These are phyloP conservation scores for Cheilosia vernalis DNA, from an alignment of 2,888 invertebrate genomes.

Conservation along the genomic window DNA sequence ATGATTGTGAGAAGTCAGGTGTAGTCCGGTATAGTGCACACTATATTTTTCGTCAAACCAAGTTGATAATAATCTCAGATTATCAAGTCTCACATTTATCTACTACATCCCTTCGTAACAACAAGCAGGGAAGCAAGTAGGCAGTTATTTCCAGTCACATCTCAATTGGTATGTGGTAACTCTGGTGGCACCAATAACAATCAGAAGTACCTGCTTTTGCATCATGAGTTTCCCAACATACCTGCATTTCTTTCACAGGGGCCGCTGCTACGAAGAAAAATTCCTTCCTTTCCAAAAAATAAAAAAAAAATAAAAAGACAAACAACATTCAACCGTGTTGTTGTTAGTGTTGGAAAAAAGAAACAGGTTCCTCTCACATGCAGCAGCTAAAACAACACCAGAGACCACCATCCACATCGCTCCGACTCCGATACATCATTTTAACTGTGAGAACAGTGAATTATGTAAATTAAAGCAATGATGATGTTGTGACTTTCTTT, in stretches of 20 bases:
- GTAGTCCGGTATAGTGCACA: too few species aligned
- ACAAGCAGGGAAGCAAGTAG: neutral
- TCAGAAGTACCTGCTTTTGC: constrained; percentile 67
- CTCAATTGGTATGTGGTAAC: constrained; percentile 44
- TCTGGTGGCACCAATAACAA: constrained; percentile 43
- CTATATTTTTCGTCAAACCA: too few species aligned
- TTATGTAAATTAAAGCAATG: constrained; percentile 69
- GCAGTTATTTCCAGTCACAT: neutral
- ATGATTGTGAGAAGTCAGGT: too few species aligned
- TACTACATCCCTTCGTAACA: neutral
- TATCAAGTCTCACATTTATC: neutral
- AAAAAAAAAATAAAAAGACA: constrained; percentile 41
- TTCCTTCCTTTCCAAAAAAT: constrained; percentile 53
- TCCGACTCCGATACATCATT: constrained; percentile 48
- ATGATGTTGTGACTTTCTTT: constrained; percentile 47
- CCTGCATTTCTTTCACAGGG: constrained; percentile 65
- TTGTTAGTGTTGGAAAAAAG: constrained; percentile 32
- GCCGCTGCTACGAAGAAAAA: constrained; percentile 49
- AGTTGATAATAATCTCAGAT: too few species aligned
- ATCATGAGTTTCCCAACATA: constrained; percentile 63
- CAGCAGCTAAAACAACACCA: constrained; percentile 43
- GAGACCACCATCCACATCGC: constrained; percentile 43
- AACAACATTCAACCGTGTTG: constrained; percentile 60
- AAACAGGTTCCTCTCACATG: constrained; percentile 70
- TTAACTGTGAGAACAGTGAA: constrained; percentile 59